Evolutionary conservation across 1,140 invertebrate genomes (phyloP).

Genomic region (Harpegnathos saltator): DNA sequence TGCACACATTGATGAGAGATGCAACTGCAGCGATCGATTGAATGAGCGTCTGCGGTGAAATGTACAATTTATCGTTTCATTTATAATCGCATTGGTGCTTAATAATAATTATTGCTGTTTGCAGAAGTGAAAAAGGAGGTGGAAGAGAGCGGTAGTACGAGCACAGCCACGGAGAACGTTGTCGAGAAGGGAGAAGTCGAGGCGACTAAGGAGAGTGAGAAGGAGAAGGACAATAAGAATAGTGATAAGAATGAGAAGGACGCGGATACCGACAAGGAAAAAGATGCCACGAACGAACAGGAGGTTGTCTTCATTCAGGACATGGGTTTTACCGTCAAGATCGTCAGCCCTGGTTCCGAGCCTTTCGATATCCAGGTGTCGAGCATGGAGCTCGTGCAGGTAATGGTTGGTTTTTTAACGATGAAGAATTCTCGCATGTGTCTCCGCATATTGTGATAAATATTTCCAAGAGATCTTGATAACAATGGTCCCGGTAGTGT

Average conservation of each 20-base stretch:
- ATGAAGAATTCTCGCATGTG: conserved; percentile 6
- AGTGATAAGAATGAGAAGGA: conserved; percentile 81
- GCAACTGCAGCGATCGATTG: too few species aligned
- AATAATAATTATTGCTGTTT: conserved; percentile 24
- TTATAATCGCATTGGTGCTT: too few species aligned
- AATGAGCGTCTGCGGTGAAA: too few species aligned
- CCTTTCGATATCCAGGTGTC: conserved; percentile 98
- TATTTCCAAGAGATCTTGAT: neutral
- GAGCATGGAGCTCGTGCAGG: conserved; percentile 98
- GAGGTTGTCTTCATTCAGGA: conserved; percentile 97
- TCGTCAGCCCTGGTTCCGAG: conserved; percentile 95
- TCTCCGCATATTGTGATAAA: neutral
- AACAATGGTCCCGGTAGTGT: neutral
- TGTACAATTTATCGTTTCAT: too few species aligned
- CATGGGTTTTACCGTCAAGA: conserved; percentile 96
- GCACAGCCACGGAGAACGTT: conserved; percentile 79
- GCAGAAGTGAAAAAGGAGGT: conserved; percentile 78
- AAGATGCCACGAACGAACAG: conserved; percentile 86
- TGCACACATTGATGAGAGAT: too few species aligned
- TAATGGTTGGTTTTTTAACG: conserved; percentile 54
- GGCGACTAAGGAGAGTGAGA: conserved; percentile 85
- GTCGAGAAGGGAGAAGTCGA: conserved; percentile 87
- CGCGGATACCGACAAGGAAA: conserved; percentile 81
- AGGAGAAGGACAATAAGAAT: conserved; percentile 81
- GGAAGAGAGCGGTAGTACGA: conserved; percentile 75